phyloP scores from a whole-genome alignment of 2,797 vertebrate genomes.

The Gallinago stenura region DNA sequence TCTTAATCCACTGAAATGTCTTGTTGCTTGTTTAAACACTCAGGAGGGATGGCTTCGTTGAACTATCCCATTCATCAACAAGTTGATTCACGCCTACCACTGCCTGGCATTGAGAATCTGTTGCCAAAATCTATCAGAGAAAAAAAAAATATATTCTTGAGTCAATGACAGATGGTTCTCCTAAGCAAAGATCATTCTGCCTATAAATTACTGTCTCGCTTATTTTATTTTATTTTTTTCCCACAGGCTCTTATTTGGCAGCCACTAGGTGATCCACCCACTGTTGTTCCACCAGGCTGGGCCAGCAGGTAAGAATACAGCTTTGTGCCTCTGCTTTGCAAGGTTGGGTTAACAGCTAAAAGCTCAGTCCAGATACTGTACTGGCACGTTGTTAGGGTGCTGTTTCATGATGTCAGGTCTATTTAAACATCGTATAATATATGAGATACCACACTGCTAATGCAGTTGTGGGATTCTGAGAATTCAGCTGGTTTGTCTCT shows the following conservation, averaged over 20 bases:
- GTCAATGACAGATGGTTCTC: not conserved
- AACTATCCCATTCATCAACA: conserved; percentile 14
- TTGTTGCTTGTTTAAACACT: not conserved
- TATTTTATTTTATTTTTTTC: not conserved
- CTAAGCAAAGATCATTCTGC: not conserved
- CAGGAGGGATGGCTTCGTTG: not conserved
- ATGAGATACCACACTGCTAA: not conserved
- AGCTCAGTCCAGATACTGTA: not conserved
- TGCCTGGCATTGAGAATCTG: not conserved
- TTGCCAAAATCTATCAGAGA: conserved; percentile 24
- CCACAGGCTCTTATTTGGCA: not conserved
- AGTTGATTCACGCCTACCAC: not conserved
- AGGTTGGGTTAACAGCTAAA: not conserved
- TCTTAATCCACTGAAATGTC: not conserved
- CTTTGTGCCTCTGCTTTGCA: not conserved
- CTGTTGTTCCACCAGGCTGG: not conserved
- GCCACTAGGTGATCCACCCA: not conserved
- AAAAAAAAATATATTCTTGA: not conserved
- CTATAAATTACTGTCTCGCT: not conserved
- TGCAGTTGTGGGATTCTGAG: not conserved
- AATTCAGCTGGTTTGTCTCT: not conserved
- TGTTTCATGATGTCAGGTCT: not conserved
- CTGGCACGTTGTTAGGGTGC: not conserved
- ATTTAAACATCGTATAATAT: not conserved
- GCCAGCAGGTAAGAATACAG: not conserved